Evolutionary conservation across 2,797 vertebrate species (phyloP).

Genomic region (Mareca penelope): DNA sequence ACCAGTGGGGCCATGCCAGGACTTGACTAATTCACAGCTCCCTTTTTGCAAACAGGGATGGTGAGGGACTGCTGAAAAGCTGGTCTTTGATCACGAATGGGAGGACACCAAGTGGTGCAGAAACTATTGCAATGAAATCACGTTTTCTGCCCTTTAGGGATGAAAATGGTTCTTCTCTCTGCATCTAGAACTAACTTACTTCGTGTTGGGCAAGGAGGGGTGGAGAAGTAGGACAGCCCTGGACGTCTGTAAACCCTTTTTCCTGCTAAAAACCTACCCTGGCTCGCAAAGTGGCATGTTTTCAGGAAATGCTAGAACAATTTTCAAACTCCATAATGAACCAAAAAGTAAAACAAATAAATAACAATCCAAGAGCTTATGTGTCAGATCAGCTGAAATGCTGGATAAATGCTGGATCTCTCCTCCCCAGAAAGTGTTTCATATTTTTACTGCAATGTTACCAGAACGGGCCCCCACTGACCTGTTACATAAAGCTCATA

Average conservation of each 20-base stretch:
- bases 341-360: not conserved
- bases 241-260: not conserved
- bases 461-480: not conserved
- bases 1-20: not conserved
- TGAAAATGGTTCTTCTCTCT: not conserved
- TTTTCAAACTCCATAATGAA: constrained; percentile 16
- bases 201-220: accelerated
- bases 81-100: not conserved
- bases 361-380: not conserved
- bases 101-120: not conserved
- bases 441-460: not conserved
- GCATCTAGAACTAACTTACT: not conserved
- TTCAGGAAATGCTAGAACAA: not conserved
- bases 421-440: not conserved
- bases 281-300: not conserved
- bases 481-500: not conserved
- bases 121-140: not conserved
- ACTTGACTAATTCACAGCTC: not conserved
- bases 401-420: not conserved
- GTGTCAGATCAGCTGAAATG: not conserved
- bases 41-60: not conserved
- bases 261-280: not conserved
- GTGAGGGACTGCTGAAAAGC: not conserved
- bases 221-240: not conserved
- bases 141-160: not conserved